phyloP scores from a whole-genome alignment of 35 echinoderm and acorn worm species.

The Heliocidaris tuberculata region DNA sequence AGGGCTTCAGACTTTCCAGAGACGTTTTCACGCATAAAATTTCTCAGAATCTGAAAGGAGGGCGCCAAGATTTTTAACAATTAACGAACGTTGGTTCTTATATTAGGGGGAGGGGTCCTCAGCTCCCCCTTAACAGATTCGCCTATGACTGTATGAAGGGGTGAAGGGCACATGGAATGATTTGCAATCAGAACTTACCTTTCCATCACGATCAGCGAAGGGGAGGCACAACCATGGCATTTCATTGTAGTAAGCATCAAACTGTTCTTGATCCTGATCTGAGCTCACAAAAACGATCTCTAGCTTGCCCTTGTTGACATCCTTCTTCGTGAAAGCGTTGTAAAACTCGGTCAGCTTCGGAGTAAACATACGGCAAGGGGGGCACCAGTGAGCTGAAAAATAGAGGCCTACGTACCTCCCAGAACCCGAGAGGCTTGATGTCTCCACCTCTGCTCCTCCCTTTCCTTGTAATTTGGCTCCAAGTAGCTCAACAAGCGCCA shows the following conservation, averaged over 20 bases:
- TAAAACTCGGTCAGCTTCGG: constrained; percentile 69
- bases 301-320: constrained; percentile 28
- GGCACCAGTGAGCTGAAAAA: constrained; percentile 82
- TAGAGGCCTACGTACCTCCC: constrained; percentile 66
- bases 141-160: too few relatives aligned
- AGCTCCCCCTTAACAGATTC: too few relatives aligned
- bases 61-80: too few relatives aligned
- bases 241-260: constrained; percentile 52
- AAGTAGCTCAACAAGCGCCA: background rate
- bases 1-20: too few relatives aligned
- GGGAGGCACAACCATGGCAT: constrained; percentile 77
- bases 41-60: too few relatives aligned
- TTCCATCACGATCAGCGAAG: constrained; percentile 52
- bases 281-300: constrained; percentile 82
- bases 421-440: background rate
- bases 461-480: background rate
- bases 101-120: too few relatives aligned
- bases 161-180: too few relatives aligned
- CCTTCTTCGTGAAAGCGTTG: constrained; percentile 55
- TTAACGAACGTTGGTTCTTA: too few relatives aligned
- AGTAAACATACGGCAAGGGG: constrained; percentile 62
- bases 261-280: constrained; percentile 39
- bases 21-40: too few relatives aligned
- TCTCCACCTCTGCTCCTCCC: background rate
- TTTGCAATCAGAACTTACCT: constrained; percentile 35